Base-by-base conservation (phyloP, 2,888 invertebrate species). In the Tuta absoluta region DNA sequence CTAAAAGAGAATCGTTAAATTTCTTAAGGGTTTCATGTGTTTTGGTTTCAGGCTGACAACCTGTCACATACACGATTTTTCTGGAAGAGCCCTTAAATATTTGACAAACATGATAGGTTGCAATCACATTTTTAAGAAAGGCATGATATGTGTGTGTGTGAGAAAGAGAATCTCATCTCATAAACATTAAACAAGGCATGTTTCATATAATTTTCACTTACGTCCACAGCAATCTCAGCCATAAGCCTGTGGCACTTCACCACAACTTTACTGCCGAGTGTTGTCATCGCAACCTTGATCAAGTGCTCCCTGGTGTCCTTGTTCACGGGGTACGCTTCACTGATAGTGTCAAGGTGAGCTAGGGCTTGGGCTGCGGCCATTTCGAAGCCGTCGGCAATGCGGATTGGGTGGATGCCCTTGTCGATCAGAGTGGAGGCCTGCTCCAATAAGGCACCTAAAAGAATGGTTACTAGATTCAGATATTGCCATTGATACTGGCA, bases 311-410 rank as follows among this genome's bases (percentile, higher is more conserved):
- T 93, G 68, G 98, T 96, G 2, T 95, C 93, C 12, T 93, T 93
- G 77, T 96, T 95, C 21, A 99, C 95, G 0, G 97, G 97, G 87
- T 98, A 99, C 0, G 95, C 93, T 73, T 98, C 97, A 28, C 98
- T 96, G 79, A 99, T 97, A 60, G 94, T 92, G 69, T 98, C 98
- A 69, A 99, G 90, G 80, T 98, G 96, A 48, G 95, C 93, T 0
- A 96, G 93, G 0, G 98, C 98, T 65, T 95, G 94, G 70, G 97
- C 96, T 0, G 99, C 98, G 0, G 99, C 99, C 87, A 99, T 91
- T 86, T 99, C 99, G 81, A 97, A 99, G 58, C 99, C 99, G 89
- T 99, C 99, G 7, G 99, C 99, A 74, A 99, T 98, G 74, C 99
- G 95, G 76, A 99, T 98, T 0, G 99, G 99, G 86, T 99, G 99